Evolutionary conservation across 2,888 invertebrate genomes (phyloP), one percentile per base, ranked within the genome.

Genomic region (Philopedon plagiatum): DNA sequence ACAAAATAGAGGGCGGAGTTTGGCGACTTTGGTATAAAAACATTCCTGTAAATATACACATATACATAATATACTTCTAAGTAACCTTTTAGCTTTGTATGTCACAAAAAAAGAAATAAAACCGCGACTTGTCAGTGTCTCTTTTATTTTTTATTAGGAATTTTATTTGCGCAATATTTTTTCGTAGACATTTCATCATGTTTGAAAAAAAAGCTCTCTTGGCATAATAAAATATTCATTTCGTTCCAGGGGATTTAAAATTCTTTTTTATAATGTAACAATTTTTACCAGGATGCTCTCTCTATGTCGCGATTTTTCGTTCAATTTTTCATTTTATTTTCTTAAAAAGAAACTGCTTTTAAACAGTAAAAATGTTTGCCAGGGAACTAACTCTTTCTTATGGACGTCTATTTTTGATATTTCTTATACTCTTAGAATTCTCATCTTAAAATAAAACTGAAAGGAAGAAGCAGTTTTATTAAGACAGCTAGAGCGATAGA

Each of bases 151-250:
- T 49, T 49, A 49, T 49, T 49, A 49, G 26, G 49, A 49, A 49
- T 49, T 49, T 49, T 49, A 49, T 49, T 49, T 49, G n/a, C 7
- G 49, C 49, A 49, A 49, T 49, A 49, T 49, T 49, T 49, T 49
- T 49, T 26, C 26, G 49, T 26, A 26, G 49, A 26, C 49, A 26
- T 49, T 49, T 49, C 49, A 49, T 49, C 49, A 49, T 49, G 49
- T 49, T 49, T 49, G 49, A 49, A 49, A 49, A 37, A 49, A 49
- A 49, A 49, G 49, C 49, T 26, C 49, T 49, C 49, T 26, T 49
- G 49, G 49, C 49, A 49, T 49, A 49, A 49, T 49, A 49, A 23
- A 49, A 49, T 49, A 49, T 49, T 49, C 49, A 49, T 49, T 49
- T 13, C 49, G 23, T 49, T 49, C n/a, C 49, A 23, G 49, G 49